phyloP scores from a whole-genome alignment of 2,888 invertebrate species.

The Electrophaes corylata region DNA sequence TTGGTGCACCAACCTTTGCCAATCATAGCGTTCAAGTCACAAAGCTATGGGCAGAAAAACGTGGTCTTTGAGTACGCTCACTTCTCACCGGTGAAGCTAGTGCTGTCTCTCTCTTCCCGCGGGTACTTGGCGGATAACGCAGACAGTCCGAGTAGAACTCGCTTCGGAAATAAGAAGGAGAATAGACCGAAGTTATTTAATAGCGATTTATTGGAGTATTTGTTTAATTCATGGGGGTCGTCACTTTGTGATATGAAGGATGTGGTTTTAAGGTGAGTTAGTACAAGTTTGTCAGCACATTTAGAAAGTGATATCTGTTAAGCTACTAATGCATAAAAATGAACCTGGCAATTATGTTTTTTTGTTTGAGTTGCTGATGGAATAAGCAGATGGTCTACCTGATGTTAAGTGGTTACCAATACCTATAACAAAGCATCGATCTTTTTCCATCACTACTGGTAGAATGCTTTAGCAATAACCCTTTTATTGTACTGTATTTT shows the following conservation, averaged over 20 bases:
- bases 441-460: too few species aligned
- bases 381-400: too few species aligned
- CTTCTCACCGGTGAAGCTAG: slow-evolving; percentile 84
- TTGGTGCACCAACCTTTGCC: slow-evolving; percentile 85
- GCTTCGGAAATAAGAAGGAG: slow-evolving; percentile 68
- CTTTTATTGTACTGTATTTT: too few species aligned
- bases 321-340: not conserved
- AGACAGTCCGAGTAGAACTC: slow-evolving; percentile 58
- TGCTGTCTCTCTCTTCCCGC: slow-evolving; percentile 84
- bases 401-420: too few species aligned
- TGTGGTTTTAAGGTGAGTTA: slow-evolving; percentile 83
- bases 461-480: too few species aligned
- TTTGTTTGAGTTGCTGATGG: too few species aligned
- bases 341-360: too few species aligned
- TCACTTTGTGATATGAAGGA: slow-evolving; percentile 87
- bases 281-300: too few species aligned
- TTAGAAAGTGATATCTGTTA: too few species aligned
- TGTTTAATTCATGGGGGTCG: slow-evolving; percentile 86
- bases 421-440: too few species aligned
- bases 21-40: slow-evolving; percentile 72
- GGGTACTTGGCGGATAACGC: slow-evolving; percentile 67
- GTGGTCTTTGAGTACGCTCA: slow-evolving; percentile 84
- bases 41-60: slow-evolving; percentile 62
- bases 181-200: slow-evolving; percentile 80
- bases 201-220: slow-evolving; percentile 85